phyloP scores from a whole-genome alignment of 2,797 vertebrate species.

The Microctenopoma lineatum region DNA sequence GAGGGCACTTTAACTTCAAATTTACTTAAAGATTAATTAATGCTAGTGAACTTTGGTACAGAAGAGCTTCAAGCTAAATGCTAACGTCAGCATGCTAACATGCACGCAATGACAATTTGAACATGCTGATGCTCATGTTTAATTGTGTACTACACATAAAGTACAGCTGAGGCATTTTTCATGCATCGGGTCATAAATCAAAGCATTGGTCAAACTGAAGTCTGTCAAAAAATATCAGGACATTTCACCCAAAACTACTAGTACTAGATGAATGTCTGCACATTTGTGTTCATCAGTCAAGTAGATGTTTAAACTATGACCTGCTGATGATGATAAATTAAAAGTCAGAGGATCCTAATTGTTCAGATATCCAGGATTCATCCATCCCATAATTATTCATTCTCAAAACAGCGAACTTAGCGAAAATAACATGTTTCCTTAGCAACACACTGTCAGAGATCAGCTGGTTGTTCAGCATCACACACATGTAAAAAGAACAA shows the following conservation, averaged over 20 bases:
- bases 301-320: neutral
- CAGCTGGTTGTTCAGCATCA: neutral
- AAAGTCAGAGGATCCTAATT: too few relatives aligned
- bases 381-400: neutral
- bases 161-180: too few relatives aligned
- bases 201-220: too few relatives aligned
- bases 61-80: neutral
- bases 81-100: neutral
- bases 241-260: neutral
- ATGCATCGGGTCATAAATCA: too few relatives aligned
- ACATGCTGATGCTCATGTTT: neutral
- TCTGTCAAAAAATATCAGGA: too few relatives aligned
- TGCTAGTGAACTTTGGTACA: neutral
- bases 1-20: too few relatives aligned
- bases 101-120: neutral
- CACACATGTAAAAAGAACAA: too few relatives aligned
- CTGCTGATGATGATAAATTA: neutral
- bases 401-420: neutral
- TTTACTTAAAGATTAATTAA: neutral
- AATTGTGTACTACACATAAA: neutral
- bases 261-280: neutral
- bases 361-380: neutral
- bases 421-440: too few relatives aligned
- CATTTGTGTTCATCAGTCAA: neutral
- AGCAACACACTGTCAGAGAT: too few relatives aligned